Percentiles rank a stretch among this genome's conserved stretches.
These are phyloP conservation scores for Mythimna pallens DNA, from an alignment of 2,888 invertebrate species.

Conservation along the genomic window DNA sequence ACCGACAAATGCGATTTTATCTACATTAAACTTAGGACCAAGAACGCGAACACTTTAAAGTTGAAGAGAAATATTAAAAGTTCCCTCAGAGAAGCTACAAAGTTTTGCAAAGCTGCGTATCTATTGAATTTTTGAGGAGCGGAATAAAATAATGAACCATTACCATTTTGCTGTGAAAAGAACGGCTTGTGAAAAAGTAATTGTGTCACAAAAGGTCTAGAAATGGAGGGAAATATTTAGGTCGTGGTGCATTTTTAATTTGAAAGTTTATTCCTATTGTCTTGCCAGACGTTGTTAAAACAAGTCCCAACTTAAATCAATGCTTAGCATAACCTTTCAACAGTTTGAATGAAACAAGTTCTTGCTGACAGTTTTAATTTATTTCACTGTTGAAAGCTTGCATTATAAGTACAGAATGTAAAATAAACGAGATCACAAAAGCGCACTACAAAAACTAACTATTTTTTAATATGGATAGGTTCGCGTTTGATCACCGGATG, in stretches of 20 bases:
- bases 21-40: slow-evolving; percentile 49
- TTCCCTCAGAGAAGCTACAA: slow-evolving; percentile 37
- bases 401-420: neutral
- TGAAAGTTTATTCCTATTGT: slow-evolving; percentile 35
- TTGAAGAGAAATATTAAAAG: slow-evolving; percentile 54
- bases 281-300: slow-evolving; percentile 25
- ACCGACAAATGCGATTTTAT: slow-evolving; percentile 57
- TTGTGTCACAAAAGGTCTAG: slow-evolving; percentile 30
- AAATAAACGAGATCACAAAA: neutral
- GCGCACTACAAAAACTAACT: no score
- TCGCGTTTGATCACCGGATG: no score
- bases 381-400: slow-evolving; percentile 1
- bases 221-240: slow-evolving; percentile 23
- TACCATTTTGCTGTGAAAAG: slow-evolving; percentile 22
- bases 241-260: slow-evolving; percentile 19
- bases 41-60: slow-evolving; percentile 48
- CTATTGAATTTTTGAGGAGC: slow-evolving; percentile 58
- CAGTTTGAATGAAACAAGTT: slow-evolving; percentile 21
- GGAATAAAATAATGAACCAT: slow-evolving; percentile 61
- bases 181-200: slow-evolving; percentile 20
- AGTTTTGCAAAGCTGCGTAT: slow-evolving; percentile 40
- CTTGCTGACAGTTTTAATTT: slow-evolving; percentile 39
- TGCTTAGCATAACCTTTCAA: slow-evolving; percentile 29
- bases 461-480: no score
- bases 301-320: slow-evolving; percentile 31